phyloP scores from a whole-genome alignment of 2,888 invertebrate species.

The Laothoe populi region DNA sequence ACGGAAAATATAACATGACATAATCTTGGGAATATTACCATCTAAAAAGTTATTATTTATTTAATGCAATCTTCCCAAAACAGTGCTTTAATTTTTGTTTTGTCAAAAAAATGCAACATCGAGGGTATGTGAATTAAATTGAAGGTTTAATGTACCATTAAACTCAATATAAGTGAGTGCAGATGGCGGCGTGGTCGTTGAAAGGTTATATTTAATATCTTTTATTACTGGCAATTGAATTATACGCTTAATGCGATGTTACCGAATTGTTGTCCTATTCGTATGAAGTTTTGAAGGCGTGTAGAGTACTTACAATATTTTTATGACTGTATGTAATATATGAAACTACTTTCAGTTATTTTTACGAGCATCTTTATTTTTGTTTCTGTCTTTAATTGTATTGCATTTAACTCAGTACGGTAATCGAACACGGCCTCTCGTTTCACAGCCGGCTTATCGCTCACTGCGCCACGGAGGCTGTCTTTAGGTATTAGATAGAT shows the following conservation, averaged over 20 bases:
- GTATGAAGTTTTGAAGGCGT: background rate
- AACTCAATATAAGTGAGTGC: background rate
- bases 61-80: background rate
- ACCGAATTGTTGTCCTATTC: background rate
- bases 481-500: too few relatives aligned
- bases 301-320: background rate
- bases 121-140: background rate
- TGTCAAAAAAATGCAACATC: background rate
- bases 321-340: background rate
- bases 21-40: too few relatives aligned
- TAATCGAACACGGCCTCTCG: too few relatives aligned
- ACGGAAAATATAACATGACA: too few relatives aligned
- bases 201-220: constrained; percentile 31
- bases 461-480: too few relatives aligned
- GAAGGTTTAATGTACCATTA: constrained; percentile 1
- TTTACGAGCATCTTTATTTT: background rate
- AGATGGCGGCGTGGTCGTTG: constrained; percentile 16
- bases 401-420: too few relatives aligned
- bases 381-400: background rate
- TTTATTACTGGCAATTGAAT: constrained; percentile 16
- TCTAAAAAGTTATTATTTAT: too few relatives aligned
- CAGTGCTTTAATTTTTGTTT: background rate
- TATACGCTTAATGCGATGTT: background rate
- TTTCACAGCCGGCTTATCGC: too few relatives aligned
- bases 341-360: background rate